Conservation (phyloP, 2,113 vertebrate genomes). For the Nibea coibor region DNA sequence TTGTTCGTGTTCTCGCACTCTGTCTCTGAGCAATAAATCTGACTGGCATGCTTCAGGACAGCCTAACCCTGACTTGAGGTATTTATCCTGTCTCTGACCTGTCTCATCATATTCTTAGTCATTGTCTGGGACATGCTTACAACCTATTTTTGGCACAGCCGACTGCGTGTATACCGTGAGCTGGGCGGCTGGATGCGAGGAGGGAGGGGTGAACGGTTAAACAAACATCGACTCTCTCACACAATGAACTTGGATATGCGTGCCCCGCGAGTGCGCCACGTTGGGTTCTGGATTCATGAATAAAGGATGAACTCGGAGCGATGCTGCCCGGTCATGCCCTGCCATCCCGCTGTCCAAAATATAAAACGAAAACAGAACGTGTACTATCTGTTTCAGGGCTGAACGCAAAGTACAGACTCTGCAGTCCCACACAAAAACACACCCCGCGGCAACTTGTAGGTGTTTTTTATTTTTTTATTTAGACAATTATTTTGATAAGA, state of each 20-base stretch:
- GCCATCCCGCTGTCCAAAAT: neutral
- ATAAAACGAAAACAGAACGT: neutral
- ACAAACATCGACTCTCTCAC: conserved; percentile 3
- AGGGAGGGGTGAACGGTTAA: conserved; percentile 25
- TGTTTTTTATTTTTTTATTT: conserved; percentile 18
- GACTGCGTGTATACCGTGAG: neutral
- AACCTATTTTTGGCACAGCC: conserved; percentile 49
- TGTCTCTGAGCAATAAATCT: conserved; percentile 54
- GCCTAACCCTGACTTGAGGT: conserved; percentile 43
- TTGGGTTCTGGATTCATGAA: conserved; percentile 4
- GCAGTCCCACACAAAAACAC: neutral
- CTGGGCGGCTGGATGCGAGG: neutral
- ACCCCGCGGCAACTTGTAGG: neutral
- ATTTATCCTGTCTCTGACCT: conserved; percentile 72
- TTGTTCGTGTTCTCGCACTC: conserved; percentile 47
- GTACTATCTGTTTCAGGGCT: neutral
- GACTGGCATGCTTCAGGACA: conserved; percentile 38
- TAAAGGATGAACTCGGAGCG: conserved; percentile 10
- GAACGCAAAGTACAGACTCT: conserved; percentile 1
- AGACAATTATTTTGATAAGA: neutral
- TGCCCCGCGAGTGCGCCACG: conserved; percentile 44
- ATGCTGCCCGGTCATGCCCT: conserved; percentile 38
- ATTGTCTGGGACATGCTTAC: conserved; percentile 44
- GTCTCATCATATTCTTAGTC: conserved; percentile 48
- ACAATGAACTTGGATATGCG: conserved; percentile 19